Evolutionary conservation across 2,888 invertebrate species (phyloP), one percentile per base, ranked within the genome.

Genomic region (Zaprionus obscuricornis): DNA sequence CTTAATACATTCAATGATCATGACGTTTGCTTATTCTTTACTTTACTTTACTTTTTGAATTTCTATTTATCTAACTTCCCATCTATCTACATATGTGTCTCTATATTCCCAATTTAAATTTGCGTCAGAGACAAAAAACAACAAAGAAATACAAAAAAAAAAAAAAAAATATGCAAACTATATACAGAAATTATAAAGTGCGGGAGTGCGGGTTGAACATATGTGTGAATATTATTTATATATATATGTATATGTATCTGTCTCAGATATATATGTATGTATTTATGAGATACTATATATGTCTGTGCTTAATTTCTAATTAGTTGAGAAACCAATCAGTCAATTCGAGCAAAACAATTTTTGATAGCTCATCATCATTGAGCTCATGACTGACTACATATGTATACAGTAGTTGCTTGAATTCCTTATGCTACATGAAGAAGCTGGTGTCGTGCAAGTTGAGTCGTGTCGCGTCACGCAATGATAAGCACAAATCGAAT

Each of bases 401-500:
- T n/a, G n/a, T n/a, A n/a, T n/a, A n/a, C n/a, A n/a, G n/a, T 24
- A 8, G 24, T 8, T 13, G 11, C 7, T 27, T 4, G 5, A n/a
- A n/a, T n/a, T n/a, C n/a, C n/a, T n/a, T n/a, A n/a, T n/a, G n/a
- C n/a, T n/a, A n/a, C n/a, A n/a, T n/a, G n/a, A n/a, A n/a, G n/a
- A n/a, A n/a, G n/a, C n/a, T n/a, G n/a, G n/a, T n/a, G n/a, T n/a
- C n/a, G n/a, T n/a, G n/a, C n/a, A n/a, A n/a, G 46, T 34, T 18
- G n/a, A 5, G 24, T 5, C 14, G 17, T 33, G 14, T 13, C 36
- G 50, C 52, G 74, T 78, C 83, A 82, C 79, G 83, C 79, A 65
- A 78, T 78, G 83, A 78, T 78, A 83, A 79, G 76, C 77, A 63
- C 65, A 75, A 74, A 78, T 83, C 77, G 79, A 78, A 78, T 82